Base-by-base conservation (phyloP, 2,888 invertebrate species). In the Cephus pulcher region DNA sequence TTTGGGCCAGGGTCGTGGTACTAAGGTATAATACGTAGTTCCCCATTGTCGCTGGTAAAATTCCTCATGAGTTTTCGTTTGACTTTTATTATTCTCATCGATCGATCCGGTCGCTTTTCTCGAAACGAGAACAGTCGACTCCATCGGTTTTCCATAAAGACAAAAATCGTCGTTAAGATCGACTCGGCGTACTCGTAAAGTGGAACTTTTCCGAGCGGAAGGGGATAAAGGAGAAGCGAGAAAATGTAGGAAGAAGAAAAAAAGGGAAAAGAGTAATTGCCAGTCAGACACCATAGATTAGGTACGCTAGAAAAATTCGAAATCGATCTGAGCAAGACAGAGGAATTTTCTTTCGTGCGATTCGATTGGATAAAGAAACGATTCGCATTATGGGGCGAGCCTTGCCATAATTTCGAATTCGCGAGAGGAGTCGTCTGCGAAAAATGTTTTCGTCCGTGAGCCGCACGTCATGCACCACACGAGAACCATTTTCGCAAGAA, bases 401-500 rank as follows among this genome's bases (percentile, higher is more conserved):
- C 23, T 23, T 6, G 23, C 23, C 56, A 23, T 15, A 9, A 56
- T 23, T 2, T 56, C 2, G 56, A 56, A 56, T 40, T 40, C 40
- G 23, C 37, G 15, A 56, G 23, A 15, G 56, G 23, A 40, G 2
- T 56, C 23, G 9, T 15, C 0, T 23, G 23, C 9, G 56, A 56
- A 56, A 56, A 23, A 56, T 56, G 9, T 56, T 56, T 56, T 56
- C 23, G 23, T 23, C 56, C 23, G 56, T 56, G 56, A 9, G 56
- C 56, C 56, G 56, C 56, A 23, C 23, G 23, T 56, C 23, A 9
- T 56, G 56, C 56, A 56, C 23, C 56, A 23, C 23, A 23, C 56
- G 56, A 56, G 69, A 77, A 77, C 74, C 77, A 69, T 77, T 77
- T 77, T 15, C 74, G 56, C 56, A 40, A 74, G 69, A 77, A 69